Percentiles rank a stretch among this genome's conserved stretches.
These are phyloP conservation scores for Serilophus lunatus DNA, from an alignment of 2,113 vertebrate genomes.

Conservation along the genomic window DNA sequence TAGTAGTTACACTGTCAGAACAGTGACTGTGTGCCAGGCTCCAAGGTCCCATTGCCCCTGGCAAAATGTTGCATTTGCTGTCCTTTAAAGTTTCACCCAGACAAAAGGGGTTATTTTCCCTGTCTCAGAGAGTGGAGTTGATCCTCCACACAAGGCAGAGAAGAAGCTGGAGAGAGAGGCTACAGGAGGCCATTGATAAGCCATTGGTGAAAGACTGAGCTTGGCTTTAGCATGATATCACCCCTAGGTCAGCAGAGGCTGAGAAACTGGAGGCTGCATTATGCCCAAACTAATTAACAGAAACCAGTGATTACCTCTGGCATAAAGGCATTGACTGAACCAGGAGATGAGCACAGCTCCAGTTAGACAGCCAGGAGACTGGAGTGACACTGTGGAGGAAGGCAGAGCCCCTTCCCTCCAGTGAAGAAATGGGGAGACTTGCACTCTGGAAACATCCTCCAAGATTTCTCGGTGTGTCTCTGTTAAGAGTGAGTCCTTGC, in stretches of 20 bases:
- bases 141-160: background rate
- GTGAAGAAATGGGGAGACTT: background rate
- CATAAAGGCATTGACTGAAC: background rate
- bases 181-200: background rate
- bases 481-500: background rate
- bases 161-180: background rate
- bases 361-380: background rate
- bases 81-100: background rate
- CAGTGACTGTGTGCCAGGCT: background rate
- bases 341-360: background rate
- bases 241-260: background rate
- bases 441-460: background rate
- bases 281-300: background rate
- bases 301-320: background rate
- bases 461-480: background rate
- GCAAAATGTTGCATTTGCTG: background rate
- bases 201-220: background rate
- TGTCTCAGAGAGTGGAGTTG: background rate
- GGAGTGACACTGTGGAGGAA: background rate
- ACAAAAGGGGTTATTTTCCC: background rate
- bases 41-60: background rate
- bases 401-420: too few relatives aligned
- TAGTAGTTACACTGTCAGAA: conserved; percentile 34
- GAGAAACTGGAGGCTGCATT: background rate
- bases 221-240: background rate